Conservation (phyloP, 2,797 vertebrate genomes). For the Tachyglossus aculeatus region DNA sequence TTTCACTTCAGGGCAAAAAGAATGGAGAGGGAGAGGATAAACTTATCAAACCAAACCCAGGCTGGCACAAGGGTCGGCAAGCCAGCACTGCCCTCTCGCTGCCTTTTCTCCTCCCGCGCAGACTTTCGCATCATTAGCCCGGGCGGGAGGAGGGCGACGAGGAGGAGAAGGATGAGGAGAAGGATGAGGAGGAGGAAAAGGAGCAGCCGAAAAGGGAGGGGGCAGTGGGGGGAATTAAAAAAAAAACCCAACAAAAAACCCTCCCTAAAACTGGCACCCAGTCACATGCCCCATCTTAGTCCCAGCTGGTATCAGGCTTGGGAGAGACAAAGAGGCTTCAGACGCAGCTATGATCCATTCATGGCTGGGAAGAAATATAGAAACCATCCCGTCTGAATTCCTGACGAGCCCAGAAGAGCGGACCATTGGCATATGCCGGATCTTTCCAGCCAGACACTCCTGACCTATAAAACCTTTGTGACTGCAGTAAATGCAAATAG, state of each 20-base stretch:
- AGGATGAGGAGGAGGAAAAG: too few relatives aligned
- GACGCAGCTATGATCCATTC: constrained; percentile 73
- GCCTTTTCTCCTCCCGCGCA: constrained; percentile 61
- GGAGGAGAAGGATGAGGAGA: too few relatives aligned
- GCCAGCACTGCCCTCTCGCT: constrained; percentile 67
- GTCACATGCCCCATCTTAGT: constrained; percentile 78
- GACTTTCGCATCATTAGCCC: constrained; percentile 55
- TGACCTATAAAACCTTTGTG: constrained; percentile 97
- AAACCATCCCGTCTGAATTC: constrained; percentile 73
- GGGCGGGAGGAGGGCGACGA: constrained; percentile 37
- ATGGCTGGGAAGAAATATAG: constrained; percentile 71
- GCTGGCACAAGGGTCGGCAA: constrained; percentile 4
- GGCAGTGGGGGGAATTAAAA: too few relatives aligned
- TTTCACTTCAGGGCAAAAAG: too few relatives aligned
- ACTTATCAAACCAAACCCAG: too few relatives aligned
- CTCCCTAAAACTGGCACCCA: constrained; percentile 77
- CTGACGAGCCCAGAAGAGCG: constrained; percentile 82
- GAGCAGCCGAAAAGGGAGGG: too few relatives aligned
- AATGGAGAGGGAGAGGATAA: too few relatives aligned
- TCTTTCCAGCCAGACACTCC: constrained; percentile 88
- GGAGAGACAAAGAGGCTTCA: constrained; percentile 76
- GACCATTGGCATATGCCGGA: constrained; percentile 79
- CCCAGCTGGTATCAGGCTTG: constrained; percentile 78
- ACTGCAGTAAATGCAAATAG: constrained; percentile 97
- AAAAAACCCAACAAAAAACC: too few relatives aligned